Evolutionary conservation across 2,113 vertebrate species (phyloP).

Genomic region (Bambusicola thoracicus): DNA sequence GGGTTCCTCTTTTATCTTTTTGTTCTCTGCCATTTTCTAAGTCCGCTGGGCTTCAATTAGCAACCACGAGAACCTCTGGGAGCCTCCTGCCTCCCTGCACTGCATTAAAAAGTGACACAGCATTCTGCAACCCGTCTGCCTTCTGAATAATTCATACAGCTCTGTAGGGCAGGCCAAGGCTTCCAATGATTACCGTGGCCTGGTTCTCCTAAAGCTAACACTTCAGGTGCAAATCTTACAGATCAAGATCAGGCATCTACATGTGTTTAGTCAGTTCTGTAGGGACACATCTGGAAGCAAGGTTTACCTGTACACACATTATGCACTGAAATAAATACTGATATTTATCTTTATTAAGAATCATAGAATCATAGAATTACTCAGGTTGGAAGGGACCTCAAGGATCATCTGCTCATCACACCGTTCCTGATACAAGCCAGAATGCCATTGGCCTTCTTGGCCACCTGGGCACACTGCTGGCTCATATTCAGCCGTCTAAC

Average conservation of each 20-base stretch:
- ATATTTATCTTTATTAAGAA: background rate
- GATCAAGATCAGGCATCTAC: rapidly evolving
- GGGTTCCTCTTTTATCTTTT: constrained; percentile 50
- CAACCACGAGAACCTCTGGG: background rate
- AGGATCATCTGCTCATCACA: too few species aligned
- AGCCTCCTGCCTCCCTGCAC: background rate
- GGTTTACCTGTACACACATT: background rate
- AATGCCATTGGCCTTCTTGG: too few species aligned
- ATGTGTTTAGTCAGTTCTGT: background rate
- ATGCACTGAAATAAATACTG: background rate
- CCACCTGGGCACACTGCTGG: too few species aligned
- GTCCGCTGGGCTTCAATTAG: constrained; percentile 60
- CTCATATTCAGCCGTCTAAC: too few species aligned
- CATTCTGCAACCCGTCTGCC: background rate
- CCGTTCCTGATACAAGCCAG: too few species aligned
- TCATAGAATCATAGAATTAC: too few species aligned
- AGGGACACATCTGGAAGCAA: background rate
- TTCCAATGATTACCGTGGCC: background rate
- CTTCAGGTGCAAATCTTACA: background rate
- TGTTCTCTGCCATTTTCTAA: background rate
- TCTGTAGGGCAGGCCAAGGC: background rate
- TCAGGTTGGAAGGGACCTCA: too few species aligned
- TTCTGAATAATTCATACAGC: background rate
- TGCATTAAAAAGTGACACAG: background rate
- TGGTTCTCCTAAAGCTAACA: background rate